A percentile compares a stretch with the other conserved stretches of the same genome.
phyloP scores from a whole-genome alignment of 2,888 invertebrate genomes.

The Invenusta paracnida region DNA sequence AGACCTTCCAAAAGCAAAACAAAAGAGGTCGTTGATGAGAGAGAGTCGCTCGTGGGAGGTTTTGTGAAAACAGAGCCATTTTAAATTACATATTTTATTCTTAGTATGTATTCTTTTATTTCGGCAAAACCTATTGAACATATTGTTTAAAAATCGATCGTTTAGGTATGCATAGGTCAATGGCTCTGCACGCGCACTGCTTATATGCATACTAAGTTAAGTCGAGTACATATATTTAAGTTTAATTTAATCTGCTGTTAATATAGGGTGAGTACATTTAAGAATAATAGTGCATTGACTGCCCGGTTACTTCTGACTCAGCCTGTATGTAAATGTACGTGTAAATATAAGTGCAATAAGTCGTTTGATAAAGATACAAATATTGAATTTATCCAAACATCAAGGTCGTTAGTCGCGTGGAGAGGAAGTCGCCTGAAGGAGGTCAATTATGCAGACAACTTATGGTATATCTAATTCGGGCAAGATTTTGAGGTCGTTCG shows the following conservation, averaged over 20 bases:
- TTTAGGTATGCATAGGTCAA: no score
- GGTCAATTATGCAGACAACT: neutral
- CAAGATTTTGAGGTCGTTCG: no score
- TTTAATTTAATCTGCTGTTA: neutral
- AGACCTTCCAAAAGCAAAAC: neutral
- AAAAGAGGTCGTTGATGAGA: neutral
- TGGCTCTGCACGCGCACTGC: no score
- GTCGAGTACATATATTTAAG: neutral
- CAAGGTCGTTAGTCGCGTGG: neutral
- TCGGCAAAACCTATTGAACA: no score
- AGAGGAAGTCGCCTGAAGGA: neutral
- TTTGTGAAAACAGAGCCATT: neutral
- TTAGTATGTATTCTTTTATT: neutral
- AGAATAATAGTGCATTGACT: neutral
- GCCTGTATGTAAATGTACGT: neutral
- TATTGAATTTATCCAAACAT: neutral
- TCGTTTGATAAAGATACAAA: neutral
- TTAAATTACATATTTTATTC: neutral
- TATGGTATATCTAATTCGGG: no score
- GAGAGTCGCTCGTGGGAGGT: neutral
- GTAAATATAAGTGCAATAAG: neutral
- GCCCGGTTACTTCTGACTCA: neutral
- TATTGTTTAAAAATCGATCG: no score
- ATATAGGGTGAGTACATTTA: neutral
- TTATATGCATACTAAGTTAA: neutral